Percentiles rank a stretch among this genome's conserved stretches.
Conservation (phyloP, 2,797 vertebrate species). For the Sebastes taczanowskii region DNA sequence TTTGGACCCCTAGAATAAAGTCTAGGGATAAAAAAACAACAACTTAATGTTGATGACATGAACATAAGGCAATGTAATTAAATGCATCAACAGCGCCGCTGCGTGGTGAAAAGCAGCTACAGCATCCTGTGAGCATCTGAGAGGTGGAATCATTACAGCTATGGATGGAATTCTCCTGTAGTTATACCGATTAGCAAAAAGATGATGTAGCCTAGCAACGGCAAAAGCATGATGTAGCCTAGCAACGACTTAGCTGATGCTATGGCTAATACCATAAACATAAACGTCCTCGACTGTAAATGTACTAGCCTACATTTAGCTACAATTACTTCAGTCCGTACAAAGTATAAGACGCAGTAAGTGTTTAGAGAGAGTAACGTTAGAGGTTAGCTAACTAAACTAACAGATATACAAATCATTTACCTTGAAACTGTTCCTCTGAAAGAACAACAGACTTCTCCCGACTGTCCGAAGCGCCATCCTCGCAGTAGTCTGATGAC, state of each 20-base stretch:
- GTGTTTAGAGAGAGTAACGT: fast-evolving
- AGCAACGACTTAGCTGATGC: background rate
- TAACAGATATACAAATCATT: fast-evolving
- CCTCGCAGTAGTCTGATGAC: background rate
- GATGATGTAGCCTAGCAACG: background rate
- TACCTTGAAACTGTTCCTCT: slow-evolving; percentile 46
- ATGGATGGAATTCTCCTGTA: background rate
- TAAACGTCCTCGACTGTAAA: background rate
- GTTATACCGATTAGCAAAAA: background rate
- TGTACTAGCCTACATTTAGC: no score
- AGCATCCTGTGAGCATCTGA: fast-evolving
- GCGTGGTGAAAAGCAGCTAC: slow-evolving; percentile 1
- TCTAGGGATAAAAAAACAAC: background rate
- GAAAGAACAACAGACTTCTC: slow-evolving; percentile 11
- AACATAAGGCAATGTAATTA: fast-evolving
- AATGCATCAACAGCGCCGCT: slow-evolving; percentile 11
- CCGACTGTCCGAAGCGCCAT: slow-evolving; percentile 49
- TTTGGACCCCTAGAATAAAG: background rate
- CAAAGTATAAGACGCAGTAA: background rate
- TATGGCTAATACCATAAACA: no score
- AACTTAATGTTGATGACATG: background rate
- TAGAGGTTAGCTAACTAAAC: background rate
- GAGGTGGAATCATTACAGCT: background rate
- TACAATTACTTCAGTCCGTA: background rate
- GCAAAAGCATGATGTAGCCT: no score